These are phyloP conservation scores for Lasioglossum baleicum DNA, from an alignment of 1,140 invertebrate species.

Conservation along the genomic window DNA sequence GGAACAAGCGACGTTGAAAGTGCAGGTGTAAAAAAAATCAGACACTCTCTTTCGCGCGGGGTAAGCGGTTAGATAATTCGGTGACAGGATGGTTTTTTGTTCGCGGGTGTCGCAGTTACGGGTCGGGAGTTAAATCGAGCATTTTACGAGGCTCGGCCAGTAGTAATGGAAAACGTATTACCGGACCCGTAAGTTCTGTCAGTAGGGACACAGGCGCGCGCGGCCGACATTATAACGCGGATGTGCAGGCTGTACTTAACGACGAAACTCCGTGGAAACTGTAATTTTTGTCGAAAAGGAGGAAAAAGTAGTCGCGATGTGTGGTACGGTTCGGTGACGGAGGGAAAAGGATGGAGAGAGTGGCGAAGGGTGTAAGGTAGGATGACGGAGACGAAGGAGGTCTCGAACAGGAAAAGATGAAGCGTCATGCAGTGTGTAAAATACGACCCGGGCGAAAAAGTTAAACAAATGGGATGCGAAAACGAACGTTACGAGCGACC, in stretches of 20 bases:
- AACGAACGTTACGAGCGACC: conserved; percentile 10
- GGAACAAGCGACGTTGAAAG: not conserved
- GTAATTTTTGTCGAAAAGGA: conserved; percentile 72
- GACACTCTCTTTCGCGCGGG: too few species aligned
- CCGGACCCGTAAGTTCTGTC: conserved; percentile 71
- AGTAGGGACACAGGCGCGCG: conserved; percentile 52
- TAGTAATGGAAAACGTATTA: conserved; percentile 76
- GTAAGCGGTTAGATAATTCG: not conserved
- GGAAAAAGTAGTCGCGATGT: conserved; percentile 35
- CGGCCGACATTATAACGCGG: conserved; percentile 73
- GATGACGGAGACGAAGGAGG: not conserved
- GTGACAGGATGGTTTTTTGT: conserved; percentile 34
- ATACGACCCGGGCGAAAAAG: conserved; percentile 50
- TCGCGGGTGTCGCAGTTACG: not conserved
- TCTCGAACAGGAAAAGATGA: not conserved
- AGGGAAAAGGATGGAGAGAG: not conserved
- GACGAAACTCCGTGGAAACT: conserved; percentile 77
- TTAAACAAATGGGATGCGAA: conserved; percentile 55
- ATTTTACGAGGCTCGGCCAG: conserved; percentile 46
- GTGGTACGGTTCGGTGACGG: not conserved
- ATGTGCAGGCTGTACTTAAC: conserved; percentile 79
- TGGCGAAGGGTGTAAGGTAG: too few species aligned
- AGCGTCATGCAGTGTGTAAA: conserved; percentile 42
- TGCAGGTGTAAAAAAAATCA: not conserved
- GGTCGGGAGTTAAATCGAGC: conserved; percentile 48